Evolutionary conservation across 1,140 invertebrate species (phyloP).

Genomic region (Cydia pomonella): DNA sequence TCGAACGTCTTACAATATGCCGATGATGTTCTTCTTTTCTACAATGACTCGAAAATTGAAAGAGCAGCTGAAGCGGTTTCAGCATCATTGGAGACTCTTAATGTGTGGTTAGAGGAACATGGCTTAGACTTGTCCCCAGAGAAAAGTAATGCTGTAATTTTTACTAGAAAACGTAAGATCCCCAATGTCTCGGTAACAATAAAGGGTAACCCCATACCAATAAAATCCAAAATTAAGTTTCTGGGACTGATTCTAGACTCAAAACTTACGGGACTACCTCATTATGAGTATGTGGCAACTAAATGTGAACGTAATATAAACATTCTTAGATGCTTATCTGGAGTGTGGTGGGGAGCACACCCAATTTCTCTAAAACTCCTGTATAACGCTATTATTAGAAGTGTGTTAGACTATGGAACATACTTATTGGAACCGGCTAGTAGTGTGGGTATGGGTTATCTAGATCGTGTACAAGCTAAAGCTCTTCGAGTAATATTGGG

Average conservation of each 20-base stretch:
- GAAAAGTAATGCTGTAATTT: slow-evolving; percentile 15
- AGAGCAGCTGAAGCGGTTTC: background rate
- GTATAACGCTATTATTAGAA: too few relatives aligned
- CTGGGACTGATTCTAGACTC: slow-evolving; percentile 3
- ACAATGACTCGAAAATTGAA: background rate
- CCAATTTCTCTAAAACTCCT: too few relatives aligned
- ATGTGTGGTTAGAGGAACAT: background rate
- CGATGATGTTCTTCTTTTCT: background rate
- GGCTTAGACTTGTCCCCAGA: background rate
- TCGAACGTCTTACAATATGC: background rate
- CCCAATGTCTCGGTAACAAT: background rate
- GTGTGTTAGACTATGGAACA: too few relatives aligned
- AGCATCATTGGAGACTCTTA: background rate
- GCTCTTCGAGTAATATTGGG: too few relatives aligned
- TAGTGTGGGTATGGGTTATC: too few relatives aligned
- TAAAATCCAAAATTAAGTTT: background rate
- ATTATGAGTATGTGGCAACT: too few relatives aligned
- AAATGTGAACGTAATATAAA: too few relatives aligned
- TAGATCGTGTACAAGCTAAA: too few relatives aligned
- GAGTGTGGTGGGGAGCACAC: too few relatives aligned
- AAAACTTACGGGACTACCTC: slow-evolving; percentile 1
- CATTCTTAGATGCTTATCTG: too few relatives aligned
- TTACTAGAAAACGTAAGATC: slow-evolving; percentile 1
- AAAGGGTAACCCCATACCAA: background rate
- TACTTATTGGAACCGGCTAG: too few relatives aligned